Evolutionary conservation across 2,113 vertebrate genomes (phyloP).

Genomic region (Daphoenositta chrysoptera): DNA sequence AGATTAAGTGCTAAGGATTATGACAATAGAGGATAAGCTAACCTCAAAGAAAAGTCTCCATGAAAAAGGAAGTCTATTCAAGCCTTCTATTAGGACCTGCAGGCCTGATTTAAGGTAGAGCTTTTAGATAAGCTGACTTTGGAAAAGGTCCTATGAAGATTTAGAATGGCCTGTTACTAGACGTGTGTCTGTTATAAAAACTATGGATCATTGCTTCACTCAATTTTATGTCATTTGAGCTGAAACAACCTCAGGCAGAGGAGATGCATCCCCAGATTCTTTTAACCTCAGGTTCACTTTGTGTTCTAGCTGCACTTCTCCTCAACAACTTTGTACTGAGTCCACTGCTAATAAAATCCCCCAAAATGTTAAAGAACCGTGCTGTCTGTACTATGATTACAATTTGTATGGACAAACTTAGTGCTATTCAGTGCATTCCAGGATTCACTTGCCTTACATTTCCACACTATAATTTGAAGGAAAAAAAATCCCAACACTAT

Average conservation of each 20-base stretch:
- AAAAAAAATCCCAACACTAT: background rate
- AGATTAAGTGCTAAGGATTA: background rate
- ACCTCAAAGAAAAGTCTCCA: background rate
- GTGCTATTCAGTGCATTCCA: background rate
- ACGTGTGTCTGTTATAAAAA: background rate
- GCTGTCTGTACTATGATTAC: background rate
- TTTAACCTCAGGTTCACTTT: background rate
- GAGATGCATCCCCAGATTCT: background rate
- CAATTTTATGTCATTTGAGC: background rate
- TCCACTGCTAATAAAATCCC: background rate
- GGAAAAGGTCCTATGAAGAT: background rate
- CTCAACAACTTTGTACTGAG: background rate
- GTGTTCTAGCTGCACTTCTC: background rate
- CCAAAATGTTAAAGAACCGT: fast-evolving
- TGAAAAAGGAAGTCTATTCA: background rate
- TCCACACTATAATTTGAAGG: background rate
- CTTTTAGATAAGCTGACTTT: background rate
- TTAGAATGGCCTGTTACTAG: background rate
- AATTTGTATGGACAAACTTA: background rate
- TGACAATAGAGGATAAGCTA: background rate
- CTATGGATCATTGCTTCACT: background rate
- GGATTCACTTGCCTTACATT: background rate
- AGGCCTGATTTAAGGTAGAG: background rate
- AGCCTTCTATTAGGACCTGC: background rate
- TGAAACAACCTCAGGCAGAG: background rate